Base-by-base conservation (phyloP, 2,888 invertebrate genomes). In the Aspidiotus rigidus region DNA sequence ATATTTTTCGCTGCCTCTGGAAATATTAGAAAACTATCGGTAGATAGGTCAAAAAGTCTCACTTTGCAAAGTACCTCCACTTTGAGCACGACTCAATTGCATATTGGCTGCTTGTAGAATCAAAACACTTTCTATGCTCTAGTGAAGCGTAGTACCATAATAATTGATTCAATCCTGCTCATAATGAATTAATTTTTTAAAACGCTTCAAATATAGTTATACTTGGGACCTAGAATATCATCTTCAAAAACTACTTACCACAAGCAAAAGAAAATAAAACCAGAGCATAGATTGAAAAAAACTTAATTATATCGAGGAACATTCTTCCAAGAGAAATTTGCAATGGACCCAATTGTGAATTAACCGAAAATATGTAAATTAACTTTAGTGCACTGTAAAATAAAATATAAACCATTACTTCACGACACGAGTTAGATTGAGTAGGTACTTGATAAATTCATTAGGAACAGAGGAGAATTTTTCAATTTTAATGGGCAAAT, bases 211-310 rank as follows among this genome's bases (percentile, higher is more conserved):
- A n/a, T n/a, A n/a, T n/a, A n/a, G n/a, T n/a, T n/a, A n/a, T n/a
- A n/a, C n/a, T n/a, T n/a, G n/a, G n/a, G n/a, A n/a, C n/a, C n/a
- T n/a, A n/a, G n/a, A n/a, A n/a, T n/a, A n/a, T n/a, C n/a, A n/a
- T n/a, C n/a, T n/a, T n/a, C n/a, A n/a, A n/a, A n/a, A n/a, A n/a
- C n/a, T n/a, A n/a, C n/a, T 85, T 78, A 83, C 94, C 94, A 76
- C 93, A 94, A 70, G 93, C 93, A 76, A 94, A 95, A 7, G 94
- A 90, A 78, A 95, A 93, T 39, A 94, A 82, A 11, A 92, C 91
- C 74, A 92, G 80, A 11, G 87, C 84, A 78, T 92, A 93, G 77
- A 95, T 90, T 78, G 90, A 89, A 80, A 92, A 90, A 81, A 94
- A 94, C 78, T 94, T 93, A 72, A 93, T 86, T 74, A 94, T 93